Conservation (phyloP, 1,140 invertebrate species). For the Brachionus koreanus region DNA sequence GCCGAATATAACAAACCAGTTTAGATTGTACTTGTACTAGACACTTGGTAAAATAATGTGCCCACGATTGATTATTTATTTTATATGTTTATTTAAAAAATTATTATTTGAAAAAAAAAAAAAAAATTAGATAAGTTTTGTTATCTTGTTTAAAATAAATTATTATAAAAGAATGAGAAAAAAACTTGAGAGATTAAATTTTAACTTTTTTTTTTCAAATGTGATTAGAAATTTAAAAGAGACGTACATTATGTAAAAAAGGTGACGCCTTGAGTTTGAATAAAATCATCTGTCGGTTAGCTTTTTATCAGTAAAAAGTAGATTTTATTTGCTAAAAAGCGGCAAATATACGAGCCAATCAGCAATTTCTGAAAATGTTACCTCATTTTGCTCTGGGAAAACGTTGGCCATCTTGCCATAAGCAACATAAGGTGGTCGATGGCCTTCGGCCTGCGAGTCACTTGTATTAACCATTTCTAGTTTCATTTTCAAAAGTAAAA, state of each 20-base stretch:
- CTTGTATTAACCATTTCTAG: neutral
- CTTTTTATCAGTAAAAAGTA: neutral
- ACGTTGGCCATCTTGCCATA: neutral
- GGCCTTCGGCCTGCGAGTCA: neutral
- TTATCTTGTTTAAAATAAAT: constrained; percentile 35
- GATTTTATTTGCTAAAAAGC: neutral
- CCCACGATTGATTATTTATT: constrained; percentile 7
- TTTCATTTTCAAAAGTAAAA: constrained; percentile 16
- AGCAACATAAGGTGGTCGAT: neutral
- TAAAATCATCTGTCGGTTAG: constrained; percentile 31
- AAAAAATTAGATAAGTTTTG: constrained; percentile 7
- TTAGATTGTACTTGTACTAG: neutral
- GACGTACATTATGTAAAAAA: constrained; percentile 12
- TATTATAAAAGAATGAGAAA: constrained; percentile 32
- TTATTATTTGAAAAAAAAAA: neutral
- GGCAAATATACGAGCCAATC: neutral
- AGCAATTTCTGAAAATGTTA: neutral
- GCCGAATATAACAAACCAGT: neutral
- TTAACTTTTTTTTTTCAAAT: neutral
- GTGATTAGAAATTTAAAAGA: constrained; percentile 33
- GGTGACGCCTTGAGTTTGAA: constrained; percentile 6
- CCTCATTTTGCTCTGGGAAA: neutral
- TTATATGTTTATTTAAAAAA: constrained; percentile 12
- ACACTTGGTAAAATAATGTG: neutral
- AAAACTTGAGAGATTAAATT: neutral